Evolutionary conservation across 2,797 vertebrate species (phyloP), one percentile per base, ranked within the genome.

Genomic region (Halcyon smyrnensis): DNA sequence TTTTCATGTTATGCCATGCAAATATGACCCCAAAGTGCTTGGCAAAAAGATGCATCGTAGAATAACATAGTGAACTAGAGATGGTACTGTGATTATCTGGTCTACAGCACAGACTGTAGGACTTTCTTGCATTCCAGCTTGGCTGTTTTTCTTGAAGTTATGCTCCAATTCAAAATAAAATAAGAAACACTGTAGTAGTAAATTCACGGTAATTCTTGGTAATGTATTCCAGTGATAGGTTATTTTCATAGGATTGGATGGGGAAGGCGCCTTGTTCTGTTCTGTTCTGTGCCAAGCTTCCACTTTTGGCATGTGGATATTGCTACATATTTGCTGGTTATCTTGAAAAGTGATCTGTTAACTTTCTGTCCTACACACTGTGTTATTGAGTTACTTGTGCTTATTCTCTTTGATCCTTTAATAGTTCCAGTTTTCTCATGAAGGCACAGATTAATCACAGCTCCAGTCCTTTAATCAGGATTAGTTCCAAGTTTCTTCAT

Each of bases 261-360:
- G 50, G 56, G 75, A 74, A 37, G 36, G 37, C 0, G 0, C 37
- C 25, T 59, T 78, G 24, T 20, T 71, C 41, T 63, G 8, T 53
- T 85, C 17, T 3, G 8, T 57, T 85, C 17, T 2, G 1, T 76
- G 67, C 23, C 30, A 39, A 68, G 9, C 63, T 76, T 89, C 59
- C 4, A 18, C 50, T 94, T 78, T 37, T 56, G 28, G 30, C 45
- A 12, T 50, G 43, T 57, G 54, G 17, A 45, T 82, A 53, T 84
- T 48, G 15, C 78, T 92, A 53, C 37, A 45, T 89, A 71, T 53
- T 91, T 95, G 37, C 37, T 75, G 28, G n/a, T 81, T 93, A 79
- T 94, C 89, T 92, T 84, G 32, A 46, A 65, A 84, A 92, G 8
- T 69, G 23, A 69, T 91, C 78, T 87, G n/a, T 92, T 78, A 82